Evolutionary conservation across 2,797 vertebrate genomes (phyloP).

Genomic region (Heteromormyrus szaboi): DNA sequence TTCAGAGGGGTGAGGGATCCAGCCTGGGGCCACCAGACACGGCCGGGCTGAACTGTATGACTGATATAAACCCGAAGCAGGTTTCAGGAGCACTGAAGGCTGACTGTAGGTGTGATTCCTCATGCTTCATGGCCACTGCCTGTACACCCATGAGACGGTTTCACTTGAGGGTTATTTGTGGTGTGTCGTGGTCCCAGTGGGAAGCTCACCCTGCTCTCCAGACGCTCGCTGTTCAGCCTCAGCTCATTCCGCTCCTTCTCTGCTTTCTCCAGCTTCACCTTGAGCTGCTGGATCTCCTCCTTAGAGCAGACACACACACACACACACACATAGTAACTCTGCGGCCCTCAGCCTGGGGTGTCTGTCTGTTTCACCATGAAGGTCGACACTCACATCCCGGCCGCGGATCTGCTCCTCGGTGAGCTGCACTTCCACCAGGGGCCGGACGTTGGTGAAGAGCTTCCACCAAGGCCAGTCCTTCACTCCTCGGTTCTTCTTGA

Average conservation of each 20-base stretch:
- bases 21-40: neutral
- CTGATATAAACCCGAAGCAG: neutral
- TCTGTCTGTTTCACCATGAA: neutral
- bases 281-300: constrained; percentile 94
- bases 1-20: neutral
- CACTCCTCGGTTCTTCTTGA: constrained; percentile 88
- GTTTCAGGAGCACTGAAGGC: neutral
- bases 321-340: neutral
- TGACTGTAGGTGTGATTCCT: neutral
- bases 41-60: neutral
- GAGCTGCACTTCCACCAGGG: constrained; percentile 90
- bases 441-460: constrained; percentile 87
- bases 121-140: neutral
- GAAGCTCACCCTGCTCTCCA: constrained; percentile 79
- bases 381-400: constrained; percentile 73
- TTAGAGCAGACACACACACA: constrained; percentile 36
- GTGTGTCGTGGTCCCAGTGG: neutral
- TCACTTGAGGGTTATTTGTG: neutral
- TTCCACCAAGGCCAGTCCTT: constrained; percentile 97
- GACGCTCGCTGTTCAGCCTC: constrained; percentile 80
- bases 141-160: neutral
- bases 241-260: constrained; percentile 93
- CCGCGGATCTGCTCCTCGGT: constrained; percentile 88
- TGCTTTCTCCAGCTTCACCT: constrained; percentile 82
- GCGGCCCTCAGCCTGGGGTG: neutral